Evolutionary conservation across 2,113 vertebrate species (phyloP).

Genomic region (Engraulis encrasicolus): DNA sequence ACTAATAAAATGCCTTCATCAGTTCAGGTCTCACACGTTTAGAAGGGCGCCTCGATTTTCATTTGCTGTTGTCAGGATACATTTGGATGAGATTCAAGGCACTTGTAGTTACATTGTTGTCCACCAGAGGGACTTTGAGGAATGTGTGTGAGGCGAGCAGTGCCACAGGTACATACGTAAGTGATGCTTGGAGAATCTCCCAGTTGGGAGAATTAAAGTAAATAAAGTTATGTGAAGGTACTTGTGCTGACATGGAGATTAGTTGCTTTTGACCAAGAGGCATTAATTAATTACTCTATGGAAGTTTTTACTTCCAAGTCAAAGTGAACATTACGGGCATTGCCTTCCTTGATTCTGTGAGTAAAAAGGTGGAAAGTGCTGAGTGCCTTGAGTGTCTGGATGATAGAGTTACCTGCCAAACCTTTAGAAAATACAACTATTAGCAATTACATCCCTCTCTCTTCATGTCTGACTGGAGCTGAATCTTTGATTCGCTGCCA

Average conservation of each 20-base stretch:
- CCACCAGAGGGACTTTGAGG: conserved; percentile 70
- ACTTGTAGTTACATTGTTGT: conserved; percentile 53
- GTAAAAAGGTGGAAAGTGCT: background rate
- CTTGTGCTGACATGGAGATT: background rate
- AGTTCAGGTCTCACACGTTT: background rate
- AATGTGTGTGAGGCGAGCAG: no score
- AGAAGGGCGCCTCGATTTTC: background rate
- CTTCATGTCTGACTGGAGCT: background rate
- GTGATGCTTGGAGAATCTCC: conserved; percentile 12
- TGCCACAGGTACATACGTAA: conserved; percentile 48
- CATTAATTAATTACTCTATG: background rate
- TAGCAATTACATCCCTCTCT: conserved; percentile 32
- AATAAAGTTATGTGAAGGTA: background rate
- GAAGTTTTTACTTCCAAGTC: no score
- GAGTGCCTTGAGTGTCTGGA: conserved; percentile 13
- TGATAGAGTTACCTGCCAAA: conserved; percentile 22
- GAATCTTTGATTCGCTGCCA: conserved; percentile 22
- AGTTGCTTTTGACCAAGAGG: background rate
- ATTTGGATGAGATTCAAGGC: background rate
- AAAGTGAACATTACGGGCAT: no score
- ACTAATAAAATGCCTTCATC: background rate
- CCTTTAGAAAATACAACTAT: conserved; percentile 20
- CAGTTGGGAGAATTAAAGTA: conserved; percentile 19
- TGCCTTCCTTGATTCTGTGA: background rate
- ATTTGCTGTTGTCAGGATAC: background rate